Percentiles rank a stretch among this genome's conserved stretches.
phyloP scores from a whole-genome alignment of 2,888 invertebrate species.

The Eupithecia abbreviata region DNA sequence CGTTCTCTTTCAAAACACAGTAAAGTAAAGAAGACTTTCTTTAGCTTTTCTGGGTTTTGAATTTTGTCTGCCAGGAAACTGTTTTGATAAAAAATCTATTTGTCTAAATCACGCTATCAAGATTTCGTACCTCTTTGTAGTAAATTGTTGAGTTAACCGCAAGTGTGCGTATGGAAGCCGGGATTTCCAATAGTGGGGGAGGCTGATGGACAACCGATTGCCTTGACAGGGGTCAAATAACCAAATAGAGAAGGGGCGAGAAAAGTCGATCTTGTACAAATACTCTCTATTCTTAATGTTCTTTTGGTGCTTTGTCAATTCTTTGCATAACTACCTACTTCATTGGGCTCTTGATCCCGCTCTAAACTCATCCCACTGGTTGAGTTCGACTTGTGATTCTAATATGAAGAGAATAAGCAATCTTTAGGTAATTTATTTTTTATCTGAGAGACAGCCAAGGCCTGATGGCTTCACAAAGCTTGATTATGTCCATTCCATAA shows the following conservation, averaged over 20 bases:
- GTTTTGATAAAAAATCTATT: slow-evolving; percentile 5
- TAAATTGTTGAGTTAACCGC: slow-evolving; percentile 70
- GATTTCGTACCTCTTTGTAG: slow-evolving; percentile 51
- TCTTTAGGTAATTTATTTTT: not conserved
- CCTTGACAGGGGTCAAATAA: slow-evolving; percentile 75
- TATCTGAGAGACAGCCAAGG: not conserved
- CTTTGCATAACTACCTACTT: slow-evolving; percentile 2
- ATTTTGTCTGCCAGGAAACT: not conserved
- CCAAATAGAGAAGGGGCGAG: slow-evolving; percentile 55
- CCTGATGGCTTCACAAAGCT: slow-evolving; percentile 13
- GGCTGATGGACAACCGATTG: slow-evolving; percentile 65
- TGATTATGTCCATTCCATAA: slow-evolving; percentile 28
- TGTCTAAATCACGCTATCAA: slow-evolving; percentile 28
- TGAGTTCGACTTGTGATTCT: not conserved
- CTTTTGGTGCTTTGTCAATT: slow-evolving; percentile 18
- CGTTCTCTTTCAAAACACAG: not conserved
- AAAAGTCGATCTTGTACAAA: slow-evolving; percentile 36
- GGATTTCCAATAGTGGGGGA: slow-evolving; percentile 72
- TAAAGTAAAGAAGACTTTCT: not conserved
- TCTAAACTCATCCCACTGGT: no score
- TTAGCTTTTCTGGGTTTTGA: not conserved
- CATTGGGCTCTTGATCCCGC: not conserved
- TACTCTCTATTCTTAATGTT: slow-evolving; percentile 42
- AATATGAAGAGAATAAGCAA: not conserved
- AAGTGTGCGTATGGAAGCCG: slow-evolving; percentile 56